These are phyloP conservation scores for Zaprionus bogoriensis DNA, from an alignment of 2,888 invertebrate genomes.

Conservation along the genomic window DNA sequence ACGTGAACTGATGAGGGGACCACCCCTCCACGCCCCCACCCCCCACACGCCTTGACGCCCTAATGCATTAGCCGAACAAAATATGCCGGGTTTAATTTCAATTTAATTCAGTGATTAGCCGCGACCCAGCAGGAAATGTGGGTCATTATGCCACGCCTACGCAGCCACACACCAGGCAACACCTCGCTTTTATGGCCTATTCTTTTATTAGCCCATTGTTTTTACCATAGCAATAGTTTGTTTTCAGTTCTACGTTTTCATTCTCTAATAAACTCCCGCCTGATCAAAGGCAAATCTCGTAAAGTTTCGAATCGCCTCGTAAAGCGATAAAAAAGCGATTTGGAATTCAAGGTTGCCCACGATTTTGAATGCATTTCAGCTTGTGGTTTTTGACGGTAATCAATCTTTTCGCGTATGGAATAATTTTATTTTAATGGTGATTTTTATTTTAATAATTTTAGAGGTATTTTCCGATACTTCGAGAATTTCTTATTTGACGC, in stretches of 20 bases:
- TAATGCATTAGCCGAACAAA: constrained; percentile 51
- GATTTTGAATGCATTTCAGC: not conserved
- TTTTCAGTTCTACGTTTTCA: constrained; percentile 1
- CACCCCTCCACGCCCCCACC: too few relatives aligned
- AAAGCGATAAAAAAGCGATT: not conserved
- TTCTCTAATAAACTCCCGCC: constrained; percentile 5
- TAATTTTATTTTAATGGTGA: too few relatives aligned
- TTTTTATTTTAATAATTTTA: too few relatives aligned
- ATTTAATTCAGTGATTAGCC: constrained; percentile 53
- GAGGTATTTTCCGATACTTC: too few relatives aligned
- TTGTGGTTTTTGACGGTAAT: too few relatives aligned
- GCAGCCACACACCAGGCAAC: constrained; percentile 3
- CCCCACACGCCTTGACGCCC: too few relatives aligned
- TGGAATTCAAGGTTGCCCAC: not conserved
- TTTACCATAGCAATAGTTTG: constrained; percentile 20
- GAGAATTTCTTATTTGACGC: too few relatives aligned
- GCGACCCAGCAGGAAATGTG: constrained; percentile 47
- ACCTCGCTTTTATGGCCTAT: constrained; percentile 11
- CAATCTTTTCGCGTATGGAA: too few relatives aligned
- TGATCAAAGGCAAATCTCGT: constrained; percentile 21
- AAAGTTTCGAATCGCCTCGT: constrained; percentile 25
- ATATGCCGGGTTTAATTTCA: constrained; percentile 54
- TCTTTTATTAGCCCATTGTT: constrained; percentile 35
- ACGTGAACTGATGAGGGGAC: constrained; percentile 37
- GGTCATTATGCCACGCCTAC: constrained; percentile 31